phyloP scores from a whole-genome alignment of 2,113 vertebrate genomes.

The Nothobranchius furzeri region DNA sequence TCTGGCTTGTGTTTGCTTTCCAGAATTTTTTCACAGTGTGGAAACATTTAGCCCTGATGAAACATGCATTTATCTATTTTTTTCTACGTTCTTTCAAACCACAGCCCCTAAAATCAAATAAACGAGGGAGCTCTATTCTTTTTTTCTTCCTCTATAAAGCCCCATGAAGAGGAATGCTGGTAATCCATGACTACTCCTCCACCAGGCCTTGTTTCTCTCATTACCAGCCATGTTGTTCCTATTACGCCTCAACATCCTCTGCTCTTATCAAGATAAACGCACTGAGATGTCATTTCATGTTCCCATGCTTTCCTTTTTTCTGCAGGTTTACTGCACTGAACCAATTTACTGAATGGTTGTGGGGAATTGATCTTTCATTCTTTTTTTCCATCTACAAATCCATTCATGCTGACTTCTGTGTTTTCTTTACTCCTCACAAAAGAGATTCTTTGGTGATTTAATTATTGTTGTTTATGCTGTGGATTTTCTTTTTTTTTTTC shows the following conservation, averaged over 20 bases:
- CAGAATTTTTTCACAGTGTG: constrained; percentile 72
- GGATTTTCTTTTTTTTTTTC: too few species aligned
- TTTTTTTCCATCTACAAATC: constrained; percentile 32
- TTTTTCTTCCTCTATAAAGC: constrained; percentile 71
- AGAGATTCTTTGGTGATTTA: constrained; percentile 48
- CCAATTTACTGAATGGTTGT: constrained; percentile 70
- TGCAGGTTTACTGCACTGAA: constrained; percentile 67
- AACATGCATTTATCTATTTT: constrained; percentile 75
- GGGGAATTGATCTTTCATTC: constrained; percentile 23
- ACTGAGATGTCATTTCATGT: constrained; percentile 72
- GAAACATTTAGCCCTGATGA: constrained; percentile 79
- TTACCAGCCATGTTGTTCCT: constrained; percentile 72
- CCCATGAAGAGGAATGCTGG: constrained; percentile 74
- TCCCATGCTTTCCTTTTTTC: constrained; percentile 57
- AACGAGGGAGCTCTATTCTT: constrained; percentile 71
- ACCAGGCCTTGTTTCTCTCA: constrained; percentile 59
- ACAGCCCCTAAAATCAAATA: constrained; percentile 79
- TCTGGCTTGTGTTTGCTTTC: constrained; percentile 78
- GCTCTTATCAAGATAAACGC: constrained; percentile 72
- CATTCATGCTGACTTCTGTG: constrained; percentile 39
- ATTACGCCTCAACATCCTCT: constrained; percentile 70
- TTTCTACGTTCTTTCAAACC: constrained; percentile 48
- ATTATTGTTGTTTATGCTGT: too few species aligned
- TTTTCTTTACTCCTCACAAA: constrained; percentile 43
- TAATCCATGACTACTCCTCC: constrained; percentile 71